Base-by-base conservation (phyloP, 2,113 vertebrate genomes). In the Calyptommatus sinebrachiatus region DNA sequence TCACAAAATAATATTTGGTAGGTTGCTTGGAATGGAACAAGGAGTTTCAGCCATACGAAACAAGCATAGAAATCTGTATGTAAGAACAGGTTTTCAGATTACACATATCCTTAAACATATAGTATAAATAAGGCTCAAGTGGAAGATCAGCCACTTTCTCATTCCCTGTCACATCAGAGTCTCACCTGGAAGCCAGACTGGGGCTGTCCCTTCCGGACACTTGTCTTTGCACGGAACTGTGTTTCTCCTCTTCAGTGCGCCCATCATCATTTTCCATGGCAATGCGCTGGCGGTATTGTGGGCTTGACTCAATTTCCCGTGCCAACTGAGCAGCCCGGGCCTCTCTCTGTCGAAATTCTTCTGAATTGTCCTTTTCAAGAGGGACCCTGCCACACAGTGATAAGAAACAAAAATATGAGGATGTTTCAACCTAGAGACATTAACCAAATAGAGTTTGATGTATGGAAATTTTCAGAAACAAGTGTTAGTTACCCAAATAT, bases 231-330 rank as follows among this genome's bases (percentile, higher is more conserved):
- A 98, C 97, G 0, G 97, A 93, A 0, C 97, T 97, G 91, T 90
- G 97, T 76, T 96, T 97, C 71, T 98, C 97, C 80, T 98, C 97
- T 69, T 98, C 97, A 0, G 92, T 96, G 84, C 95, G 96, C 6
- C 96, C 95, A 1, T 97, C 97, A 0, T 98, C 97, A 0, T 97
- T 98, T 89, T 98, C 97, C 88, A 98, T 94, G 20, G 90, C 89
- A 1, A 94, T 96, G 0, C 97, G 94, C 46, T 95, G 91, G 67
- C 97, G 94, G 88, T 97, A 97, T 89, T 97, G 97, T 4, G 97
- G 94, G 61, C 95, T 98, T 0, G 97, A 95, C 76, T 98, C 97
- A 20, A 98, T 98, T 90, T 98, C 97, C 31, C 91, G 95, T 74
- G 97, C 97, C 82, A 98, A 86, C 22, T 96, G 96, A 16, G 96